Conservation (phyloP, 1,140 invertebrate species). For the Musca vetustissima region DNA sequence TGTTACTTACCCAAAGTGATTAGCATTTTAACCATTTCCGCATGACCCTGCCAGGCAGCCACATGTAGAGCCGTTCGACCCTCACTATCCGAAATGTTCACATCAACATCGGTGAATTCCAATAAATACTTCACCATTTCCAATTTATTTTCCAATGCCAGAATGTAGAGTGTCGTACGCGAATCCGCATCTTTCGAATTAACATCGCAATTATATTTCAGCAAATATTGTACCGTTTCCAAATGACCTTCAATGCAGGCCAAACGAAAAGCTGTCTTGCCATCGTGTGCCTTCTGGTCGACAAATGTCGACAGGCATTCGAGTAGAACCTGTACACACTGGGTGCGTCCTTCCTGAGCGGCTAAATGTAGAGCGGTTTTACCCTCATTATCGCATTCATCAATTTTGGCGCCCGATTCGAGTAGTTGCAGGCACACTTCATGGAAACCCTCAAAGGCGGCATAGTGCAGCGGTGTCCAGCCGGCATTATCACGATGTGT, state of each 20-base stretch:
- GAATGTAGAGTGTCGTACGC: constrained; percentile 86
- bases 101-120: constrained; percentile 75
- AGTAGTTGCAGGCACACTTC: constrained; percentile 85
- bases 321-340: constrained; percentile 49
- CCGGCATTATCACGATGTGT: constrained; percentile 89
- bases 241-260: constrained; percentile 66
- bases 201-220: constrained; percentile 79
- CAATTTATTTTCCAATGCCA: constrained; percentile 87
- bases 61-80: constrained; percentile 91
- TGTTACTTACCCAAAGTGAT: constrained; percentile 65
- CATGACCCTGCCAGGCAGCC: constrained; percentile 80
- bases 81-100: constrained; percentile 86
- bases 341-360: constrained; percentile 76
- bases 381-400: constrained; percentile 92
- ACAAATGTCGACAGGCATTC: constrained; percentile 59
- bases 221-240: constrained; percentile 74
- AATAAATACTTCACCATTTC: constrained; percentile 83
- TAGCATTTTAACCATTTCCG: constrained; percentile 85
- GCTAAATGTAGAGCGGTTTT: constrained; percentile 88
- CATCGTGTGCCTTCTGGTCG: constrained; percentile 89
- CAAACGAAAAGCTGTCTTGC: constrained; percentile 87
- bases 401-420: constrained; percentile 88
- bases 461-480: constrained; percentile 91
- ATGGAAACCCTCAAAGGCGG: constrained; percentile 87
- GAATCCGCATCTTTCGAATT: constrained; percentile 91